Conservation (phyloP, 2,113 vertebrate genomes). For the Calyptomena viridis region DNA sequence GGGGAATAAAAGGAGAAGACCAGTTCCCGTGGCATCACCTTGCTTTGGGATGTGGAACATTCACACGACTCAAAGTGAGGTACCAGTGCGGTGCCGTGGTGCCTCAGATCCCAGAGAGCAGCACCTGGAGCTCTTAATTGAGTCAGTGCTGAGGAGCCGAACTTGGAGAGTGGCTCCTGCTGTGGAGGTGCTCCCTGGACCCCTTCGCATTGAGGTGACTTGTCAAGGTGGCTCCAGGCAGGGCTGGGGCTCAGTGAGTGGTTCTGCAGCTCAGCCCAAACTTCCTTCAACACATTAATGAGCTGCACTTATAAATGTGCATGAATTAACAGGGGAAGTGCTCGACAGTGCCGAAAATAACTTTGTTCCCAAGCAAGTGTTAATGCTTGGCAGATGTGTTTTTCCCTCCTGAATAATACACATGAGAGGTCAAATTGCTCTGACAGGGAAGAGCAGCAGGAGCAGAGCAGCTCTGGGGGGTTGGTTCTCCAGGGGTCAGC, state of each 20-base stretch:
- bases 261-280: not conserved
- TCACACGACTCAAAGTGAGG: not conserved
- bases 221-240: not conserved
- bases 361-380: not conserved
- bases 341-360: not conserved
- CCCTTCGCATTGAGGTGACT: rapidly evolving
- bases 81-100: not conserved
- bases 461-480: not conserved
- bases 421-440: not conserved
- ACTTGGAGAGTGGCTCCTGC: not conserved
- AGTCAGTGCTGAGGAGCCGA: not conserved
- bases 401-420: not conserved
- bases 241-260: not conserved
- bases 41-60: rapidly evolving
- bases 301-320: not conserved
- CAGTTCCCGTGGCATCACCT: not conserved
- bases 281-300: not conserved
- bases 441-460: not conserved
- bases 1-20: not conserved
- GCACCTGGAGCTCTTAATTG: not conserved
- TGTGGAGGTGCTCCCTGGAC: rapidly evolving
- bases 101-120: not conserved
- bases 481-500: rapidly evolving
- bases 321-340: not conserved
- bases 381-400: not conserved